phyloP scores from a whole-genome alignment of 2,797 vertebrate genomes.

The Xiphophorus birchmanni region DNA sequence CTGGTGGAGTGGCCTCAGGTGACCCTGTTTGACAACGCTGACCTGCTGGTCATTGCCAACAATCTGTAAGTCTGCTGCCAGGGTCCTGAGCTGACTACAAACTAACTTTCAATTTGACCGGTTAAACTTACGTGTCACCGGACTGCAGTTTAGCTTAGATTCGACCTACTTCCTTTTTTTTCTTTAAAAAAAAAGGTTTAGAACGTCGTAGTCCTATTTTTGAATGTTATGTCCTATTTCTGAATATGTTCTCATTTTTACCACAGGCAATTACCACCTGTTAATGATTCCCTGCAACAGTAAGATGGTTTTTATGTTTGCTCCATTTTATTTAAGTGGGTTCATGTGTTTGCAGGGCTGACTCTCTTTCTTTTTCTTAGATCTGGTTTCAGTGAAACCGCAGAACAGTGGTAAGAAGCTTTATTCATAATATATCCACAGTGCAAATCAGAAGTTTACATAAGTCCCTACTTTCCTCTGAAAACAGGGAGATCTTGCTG shows the following conservation, averaged over 20 bases:
- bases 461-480: background rate
- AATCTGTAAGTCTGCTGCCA: constrained; percentile 85
- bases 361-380: constrained; percentile 61
- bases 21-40: constrained; percentile 91
- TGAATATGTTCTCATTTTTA: constrained; percentile 33
- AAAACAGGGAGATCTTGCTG: background rate
- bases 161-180: constrained; percentile 37
- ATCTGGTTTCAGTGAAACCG: constrained; percentile 77
- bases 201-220: constrained; percentile 44
- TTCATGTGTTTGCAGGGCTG: constrained; percentile 13
- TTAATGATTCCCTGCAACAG: constrained; percentile 64
- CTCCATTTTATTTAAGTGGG: constrained; percentile 14
- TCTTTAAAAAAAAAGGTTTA: background rate
- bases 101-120: constrained; percentile 21
- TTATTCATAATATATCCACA: background rate
- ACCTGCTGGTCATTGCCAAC: constrained; percentile 88
- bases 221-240: constrained; percentile 27
- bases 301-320: constrained; percentile 49
- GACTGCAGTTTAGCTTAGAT: constrained; percentile 15
- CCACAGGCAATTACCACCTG: constrained; percentile 51
- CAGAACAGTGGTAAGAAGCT: constrained; percentile 77
- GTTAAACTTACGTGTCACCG: constrained; percentile 18
- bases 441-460: background rate
- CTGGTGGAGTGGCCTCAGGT: constrained; percentile 92
- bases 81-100: background rate